These are phyloP conservation scores for Idris sp. DNA, from an alignment of 1,140 invertebrate genomes.

Conservation along the genomic window DNA sequence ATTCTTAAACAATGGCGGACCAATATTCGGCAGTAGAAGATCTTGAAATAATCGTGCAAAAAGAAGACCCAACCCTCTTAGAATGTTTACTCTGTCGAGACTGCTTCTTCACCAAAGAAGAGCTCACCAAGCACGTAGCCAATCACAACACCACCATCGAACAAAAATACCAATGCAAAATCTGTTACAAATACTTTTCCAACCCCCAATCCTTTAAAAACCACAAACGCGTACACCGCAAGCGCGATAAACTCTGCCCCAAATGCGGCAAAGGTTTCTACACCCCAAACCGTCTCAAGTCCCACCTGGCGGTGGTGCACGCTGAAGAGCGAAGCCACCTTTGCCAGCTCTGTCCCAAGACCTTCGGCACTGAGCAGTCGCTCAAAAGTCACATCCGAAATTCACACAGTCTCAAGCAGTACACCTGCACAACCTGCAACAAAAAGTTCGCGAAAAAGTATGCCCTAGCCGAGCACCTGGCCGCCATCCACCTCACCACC, in stretches of 20 bases:
- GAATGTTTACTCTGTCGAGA: slow-evolving; percentile 30
- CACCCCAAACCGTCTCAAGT: background rate
- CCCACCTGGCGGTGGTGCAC: slow-evolving; percentile 24
- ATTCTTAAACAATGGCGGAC: background rate
- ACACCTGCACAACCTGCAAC: slow-evolving; percentile 16
- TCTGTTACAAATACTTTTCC: slow-evolving; percentile 35
- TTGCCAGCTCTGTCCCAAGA: slow-evolving; percentile 32
- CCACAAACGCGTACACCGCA: slow-evolving; percentile 12
- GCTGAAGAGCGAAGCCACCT: background rate
- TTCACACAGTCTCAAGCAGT: slow-evolving; percentile 3
- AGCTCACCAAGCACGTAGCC: slow-evolving; percentile 4
- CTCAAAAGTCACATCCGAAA: slow-evolving; percentile 13
- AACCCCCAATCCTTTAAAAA: background rate
- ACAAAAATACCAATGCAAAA: slow-evolving; percentile 30
- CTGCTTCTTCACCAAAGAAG: slow-evolving; percentile 10
- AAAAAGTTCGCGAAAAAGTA: slow-evolving; percentile 35
- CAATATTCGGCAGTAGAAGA: background rate
- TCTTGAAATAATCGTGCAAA: slow-evolving; percentile 17
- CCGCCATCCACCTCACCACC: background rate
- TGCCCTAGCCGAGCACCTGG: slow-evolving; percentile 25
- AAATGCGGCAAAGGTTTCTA: slow-evolving; percentile 32
- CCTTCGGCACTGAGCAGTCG: background rate
- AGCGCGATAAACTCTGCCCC: slow-evolving; percentile 12
- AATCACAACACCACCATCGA: background rate
- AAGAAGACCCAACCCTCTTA: background rate